Evolutionary conservation across 2,797 vertebrate species (phyloP).

Genomic region (Tolypeutes matacus): DNA sequence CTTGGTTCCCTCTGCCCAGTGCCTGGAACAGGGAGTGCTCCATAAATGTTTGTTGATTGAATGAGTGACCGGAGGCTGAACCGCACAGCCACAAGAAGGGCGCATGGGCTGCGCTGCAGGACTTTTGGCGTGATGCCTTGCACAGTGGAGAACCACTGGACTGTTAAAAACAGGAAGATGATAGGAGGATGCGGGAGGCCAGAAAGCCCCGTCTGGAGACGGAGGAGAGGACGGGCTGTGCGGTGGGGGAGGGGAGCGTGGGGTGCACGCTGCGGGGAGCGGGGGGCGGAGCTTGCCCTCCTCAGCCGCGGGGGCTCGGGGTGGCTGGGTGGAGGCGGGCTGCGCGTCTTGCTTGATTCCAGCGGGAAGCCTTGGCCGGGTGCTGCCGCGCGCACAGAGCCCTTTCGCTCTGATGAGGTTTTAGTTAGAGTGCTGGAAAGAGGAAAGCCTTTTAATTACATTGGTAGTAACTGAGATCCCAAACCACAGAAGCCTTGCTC

Average conservation of each 20-base stretch:
- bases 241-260: too few relatives aligned
- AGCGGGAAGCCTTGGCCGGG: too few relatives aligned
- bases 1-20: neutral
- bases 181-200: neutral
- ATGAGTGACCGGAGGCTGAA: neutral
- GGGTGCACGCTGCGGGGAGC: neutral
- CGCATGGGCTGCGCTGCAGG: neutral
- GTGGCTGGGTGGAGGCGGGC: too few relatives aligned
- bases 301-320: too few relatives aligned
- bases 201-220: neutral
- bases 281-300: fast-evolving
- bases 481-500: constrained; percentile 73
- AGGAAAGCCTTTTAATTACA: constrained; percentile 83
- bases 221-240: neutral
- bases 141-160: neutral
- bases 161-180: neutral
- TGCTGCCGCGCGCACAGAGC: too few relatives aligned
- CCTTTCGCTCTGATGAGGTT: constrained; percentile 76
- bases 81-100: neutral
- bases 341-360: constrained; percentile 75
- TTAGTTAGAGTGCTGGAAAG: constrained; percentile 72
- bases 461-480: constrained; percentile 75
- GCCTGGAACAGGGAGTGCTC: neutral
- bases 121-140: neutral
- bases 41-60: neutral